Evolutionary conservation across 2,797 vertebrate genomes (phyloP), one percentile per base, ranked within the genome.

Genomic region (Enteromius paludinosus): DNA sequence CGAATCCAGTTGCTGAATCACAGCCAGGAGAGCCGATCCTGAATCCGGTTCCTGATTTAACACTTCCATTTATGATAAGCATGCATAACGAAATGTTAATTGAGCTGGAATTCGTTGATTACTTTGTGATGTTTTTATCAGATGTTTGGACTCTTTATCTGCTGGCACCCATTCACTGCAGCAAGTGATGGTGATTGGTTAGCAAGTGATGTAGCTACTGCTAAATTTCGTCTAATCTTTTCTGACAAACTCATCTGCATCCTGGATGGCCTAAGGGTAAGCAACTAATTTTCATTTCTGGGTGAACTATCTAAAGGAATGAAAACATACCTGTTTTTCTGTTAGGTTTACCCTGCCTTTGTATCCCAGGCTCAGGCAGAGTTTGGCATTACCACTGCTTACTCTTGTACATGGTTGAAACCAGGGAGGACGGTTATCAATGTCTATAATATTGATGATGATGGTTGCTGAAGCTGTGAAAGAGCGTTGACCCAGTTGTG

Each of bases 361-460:
- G 87, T 96, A 96, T n/a, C 94, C 94, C 5, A 59, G 17, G 90
- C 91, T 94, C 81, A 95, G 91, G 5, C 95, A 96, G 83, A 96
- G 88, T 64, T 95, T 95, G 81, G 94, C 92, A 3, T 23, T 85
- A 2, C 92, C 93, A 2, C 91, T 5, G 30, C 62, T 92, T n/a
- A 92, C 86, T 88, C 92, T 90, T 4, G 87, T 56, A 56, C 95
- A 96, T 0, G 95, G 95, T 87, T 95, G 94, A 71, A 95, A 96
- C 95, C 95, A 96, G 0, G 95, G 95, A 0, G 94, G 95, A 0
- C 94, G 91, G 90, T 96, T 96, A 35, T 96, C 95, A 0, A 94
- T 88, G 80, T 96, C 95, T 83, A 87, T 90, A 87, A 96, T 92
- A 0, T 92, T 92, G 68, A 96, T 87, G 0, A 89, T 90, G 86